A percentile compares a stretch with the other conserved stretches of the same genome.
Evolutionary conservation across 2,113 vertebrate species (phyloP).

Genomic region (Helogale parvula): DNA sequence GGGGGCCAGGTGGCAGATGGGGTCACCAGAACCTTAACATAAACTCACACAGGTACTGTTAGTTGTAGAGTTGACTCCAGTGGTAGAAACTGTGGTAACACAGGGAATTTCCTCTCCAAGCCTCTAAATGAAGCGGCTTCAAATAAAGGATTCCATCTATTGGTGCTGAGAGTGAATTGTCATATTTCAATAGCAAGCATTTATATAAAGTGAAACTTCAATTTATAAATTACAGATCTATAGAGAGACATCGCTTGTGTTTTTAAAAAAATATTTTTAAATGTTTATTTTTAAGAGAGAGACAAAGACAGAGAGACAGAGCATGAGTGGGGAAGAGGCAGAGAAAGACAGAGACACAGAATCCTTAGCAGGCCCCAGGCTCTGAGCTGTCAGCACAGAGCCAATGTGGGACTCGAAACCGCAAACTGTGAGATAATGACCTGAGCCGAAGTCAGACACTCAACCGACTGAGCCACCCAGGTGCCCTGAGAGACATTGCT

Average conservation of each 20-base stretch:
- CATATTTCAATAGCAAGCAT: conserved; percentile 45
- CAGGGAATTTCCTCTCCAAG: not conserved
- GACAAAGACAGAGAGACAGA: too few species aligned
- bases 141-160: not conserved
- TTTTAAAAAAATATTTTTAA: too few species aligned
- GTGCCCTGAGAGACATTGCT: not conserved
- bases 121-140: not conserved
- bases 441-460: too few species aligned
- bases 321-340: too few species aligned
- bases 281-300: too few species aligned
- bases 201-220: not conserved
- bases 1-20: not conserved
- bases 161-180: not conserved
- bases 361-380: too few species aligned
- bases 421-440: too few species aligned
- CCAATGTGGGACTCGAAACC: too few species aligned
- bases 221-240: not conserved
- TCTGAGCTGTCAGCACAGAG: too few species aligned
- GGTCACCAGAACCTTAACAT: not conserved
- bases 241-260: not conserved
- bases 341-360: too few species aligned
- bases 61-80: not conserved
- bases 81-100: not conserved
- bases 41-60: not conserved
- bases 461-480: too few species aligned